These are phyloP conservation scores for Tinamus major DNA, from an alignment of 2,797 vertebrate genomes.

Conservation along the genomic window DNA sequence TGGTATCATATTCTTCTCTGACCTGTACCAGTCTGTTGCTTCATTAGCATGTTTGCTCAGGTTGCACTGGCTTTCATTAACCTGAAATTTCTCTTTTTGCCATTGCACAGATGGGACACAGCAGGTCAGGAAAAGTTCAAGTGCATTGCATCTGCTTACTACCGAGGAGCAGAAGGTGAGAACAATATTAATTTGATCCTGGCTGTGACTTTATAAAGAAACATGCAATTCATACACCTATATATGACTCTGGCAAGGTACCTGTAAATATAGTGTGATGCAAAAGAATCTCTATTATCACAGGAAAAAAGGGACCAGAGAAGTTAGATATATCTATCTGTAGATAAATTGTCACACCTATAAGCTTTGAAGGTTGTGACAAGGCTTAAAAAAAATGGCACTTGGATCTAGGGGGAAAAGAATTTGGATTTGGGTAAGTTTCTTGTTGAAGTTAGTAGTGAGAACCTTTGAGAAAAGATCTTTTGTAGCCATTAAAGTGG, in stretches of 20 bases:
- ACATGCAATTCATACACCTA: background rate
- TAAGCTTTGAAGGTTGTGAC: background rate
- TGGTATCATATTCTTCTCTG: conserved; percentile 35
- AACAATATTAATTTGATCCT: background rate
- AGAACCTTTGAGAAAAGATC: background rate
- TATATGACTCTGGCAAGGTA: background rate
- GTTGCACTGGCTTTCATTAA: conserved; percentile 24
- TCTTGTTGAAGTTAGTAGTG: background rate
- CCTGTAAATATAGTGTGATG: background rate
- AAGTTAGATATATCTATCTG: background rate
- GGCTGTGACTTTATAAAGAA: background rate
- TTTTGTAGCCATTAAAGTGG: background rate
- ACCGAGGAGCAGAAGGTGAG: conserved; percentile 91
- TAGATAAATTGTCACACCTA: background rate
- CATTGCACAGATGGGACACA: conserved; percentile 89
- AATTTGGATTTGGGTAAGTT: background rate
- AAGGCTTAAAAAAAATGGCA: background rate
- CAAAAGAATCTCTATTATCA: background rate
- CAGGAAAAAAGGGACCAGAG: background rate
- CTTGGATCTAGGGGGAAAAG: background rate
- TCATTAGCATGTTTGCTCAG: conserved; percentile 34
- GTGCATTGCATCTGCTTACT: conserved; percentile 93
- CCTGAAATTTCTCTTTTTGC: conserved; percentile 27
- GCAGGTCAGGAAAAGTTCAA: conserved; percentile 97
- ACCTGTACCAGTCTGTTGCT: conserved; percentile 35